Evolutionary conservation across 2,113 vertebrate genomes (phyloP), one percentile per base, ranked within the genome.

Genomic region (Pseudorasbora parva): DNA sequence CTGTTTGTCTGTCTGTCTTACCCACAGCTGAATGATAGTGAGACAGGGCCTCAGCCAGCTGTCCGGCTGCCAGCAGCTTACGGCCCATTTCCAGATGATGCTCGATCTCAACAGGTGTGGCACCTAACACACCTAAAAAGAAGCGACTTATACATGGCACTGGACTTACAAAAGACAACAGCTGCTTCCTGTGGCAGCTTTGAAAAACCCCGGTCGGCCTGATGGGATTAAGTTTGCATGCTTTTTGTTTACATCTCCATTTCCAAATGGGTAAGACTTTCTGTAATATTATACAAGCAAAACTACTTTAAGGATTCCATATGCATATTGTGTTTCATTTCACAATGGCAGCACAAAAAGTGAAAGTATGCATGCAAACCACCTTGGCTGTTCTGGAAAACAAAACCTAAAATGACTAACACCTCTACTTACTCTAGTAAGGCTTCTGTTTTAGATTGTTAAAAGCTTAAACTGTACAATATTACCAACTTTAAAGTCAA

Each of bases 11-110:
- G 71, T 88, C 1, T 30, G 15, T 82, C 95, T 94, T 91, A 96
- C 95, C 95, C 82, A 96, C 95, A 11, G 95, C 95, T 0, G 95
- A 94, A 91, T 96, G 95, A 86, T 96, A 96, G 87, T 96, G 95
- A 60, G 95, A 95, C 83, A 96, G 59, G 0, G 95, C 95, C 78
- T 96, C 95, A 0, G 95, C 95, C 88, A 96, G 91, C 82, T 96
- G 95, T 82, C 95, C 95, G 0, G 95, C 95, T 7, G 95, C 95
- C 89, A 96, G 57, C 15, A 96, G 93, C 83, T 95, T 96, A 78
- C 95, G 93, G 37, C 95, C 95, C 95, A 95, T 95, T 88, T 96
- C 95, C 90, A 96, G 90, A 88, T 96, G 95, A 83, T 94, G 94
- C 86, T 96, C 95, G 0, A 96, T 95, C 90, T 96, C 95, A 0